Evolutionary conservation across 2,888 invertebrate species (phyloP).

Genomic region (Lypha dubia): DNA sequence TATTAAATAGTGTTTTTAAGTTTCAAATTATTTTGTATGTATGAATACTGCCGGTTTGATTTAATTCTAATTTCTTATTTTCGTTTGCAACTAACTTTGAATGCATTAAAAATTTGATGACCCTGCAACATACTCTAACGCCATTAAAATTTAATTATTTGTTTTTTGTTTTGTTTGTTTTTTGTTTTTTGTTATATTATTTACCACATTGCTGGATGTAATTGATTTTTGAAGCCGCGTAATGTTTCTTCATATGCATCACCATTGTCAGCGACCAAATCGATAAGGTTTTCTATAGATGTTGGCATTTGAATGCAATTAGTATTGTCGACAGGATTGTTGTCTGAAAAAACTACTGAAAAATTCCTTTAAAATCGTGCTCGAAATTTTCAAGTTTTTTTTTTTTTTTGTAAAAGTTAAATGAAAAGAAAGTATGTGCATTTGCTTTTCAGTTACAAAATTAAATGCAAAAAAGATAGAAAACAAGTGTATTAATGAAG

Average conservation of each 20-base stretch:
- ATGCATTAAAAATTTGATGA: conserved; percentile 1
- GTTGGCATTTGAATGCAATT: conserved; percentile 82
- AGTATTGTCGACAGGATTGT: conserved; percentile 77
- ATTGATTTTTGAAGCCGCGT: conserved; percentile 83
- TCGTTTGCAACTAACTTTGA: no score
- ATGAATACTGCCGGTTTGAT: no score
- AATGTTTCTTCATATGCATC: conserved; percentile 88
- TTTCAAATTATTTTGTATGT: no score
- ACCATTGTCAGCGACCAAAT: conserved; percentile 86
- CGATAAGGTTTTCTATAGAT: conserved; percentile 85
- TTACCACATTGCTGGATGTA: conserved; percentile 84
- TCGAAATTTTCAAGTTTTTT: conserved; percentile 56
- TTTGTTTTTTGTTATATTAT: conserved; percentile 54
- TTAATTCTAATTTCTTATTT: no score
- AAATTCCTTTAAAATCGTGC: conserved; percentile 80
- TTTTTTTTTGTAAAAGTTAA: conserved; percentile 25
- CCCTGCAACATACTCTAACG: conserved; percentile 27
- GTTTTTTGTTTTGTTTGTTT: conserved; percentile 6
- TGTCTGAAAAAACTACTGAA: conserved; percentile 84
- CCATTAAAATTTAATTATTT: neutral
- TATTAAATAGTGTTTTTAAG: no score
- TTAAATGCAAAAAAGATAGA: conserved; percentile 3
- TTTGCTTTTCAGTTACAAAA: conserved; percentile 23
- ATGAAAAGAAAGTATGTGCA: conserved; percentile 31
- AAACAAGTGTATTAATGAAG: conserved; percentile 41